phyloP scores from a whole-genome alignment of 2,113 vertebrate species.

The Hypomesus transpacificus region DNA sequence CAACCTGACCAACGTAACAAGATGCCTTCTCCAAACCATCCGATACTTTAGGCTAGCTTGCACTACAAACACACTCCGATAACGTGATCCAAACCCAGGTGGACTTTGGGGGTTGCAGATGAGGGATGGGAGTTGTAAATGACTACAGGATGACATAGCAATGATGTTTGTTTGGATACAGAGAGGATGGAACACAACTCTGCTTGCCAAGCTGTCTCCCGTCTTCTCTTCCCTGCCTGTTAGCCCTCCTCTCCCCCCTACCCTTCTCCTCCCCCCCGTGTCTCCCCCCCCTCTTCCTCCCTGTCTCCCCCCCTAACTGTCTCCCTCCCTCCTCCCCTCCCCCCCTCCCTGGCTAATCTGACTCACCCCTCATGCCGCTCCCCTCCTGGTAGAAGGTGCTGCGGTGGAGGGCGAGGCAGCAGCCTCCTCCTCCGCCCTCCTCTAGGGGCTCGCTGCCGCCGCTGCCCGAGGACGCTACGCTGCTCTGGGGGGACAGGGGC shows the following conservation, averaged over 20 bases:
- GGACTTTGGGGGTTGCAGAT: too few relatives aligned
- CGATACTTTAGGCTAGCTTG: too few relatives aligned
- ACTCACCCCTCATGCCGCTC: slow-evolving; percentile 98
- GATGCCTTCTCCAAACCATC: background rate
- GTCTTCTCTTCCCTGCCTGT: too few relatives aligned
- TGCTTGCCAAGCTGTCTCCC: too few relatives aligned
- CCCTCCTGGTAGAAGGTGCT: slow-evolving; percentile 97
- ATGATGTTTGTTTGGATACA: too few relatives aligned
- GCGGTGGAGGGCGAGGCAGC: slow-evolving; percentile 72
- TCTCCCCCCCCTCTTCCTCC: background rate
- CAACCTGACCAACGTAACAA: background rate
- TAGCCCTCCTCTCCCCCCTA: background rate
- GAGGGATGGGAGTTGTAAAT: too few relatives aligned
- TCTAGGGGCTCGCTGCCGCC: slow-evolving; percentile 98
- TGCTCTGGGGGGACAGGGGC: slow-evolving; percentile 98
- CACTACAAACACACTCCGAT: too few relatives aligned
- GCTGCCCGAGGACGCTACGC: slow-evolving; percentile 97
- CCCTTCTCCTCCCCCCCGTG: background rate
- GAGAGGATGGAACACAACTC: too few relatives aligned
- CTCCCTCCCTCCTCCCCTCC: background rate
- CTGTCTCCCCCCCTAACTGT: background rate
- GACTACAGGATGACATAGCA: too few relatives aligned
- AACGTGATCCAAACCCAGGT: too few relatives aligned
- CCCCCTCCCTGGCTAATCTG: background rate
- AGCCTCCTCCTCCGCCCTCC: slow-evolving; percentile 67